Percentiles rank a stretch among this genome's conserved stretches.
phyloP scores from a whole-genome alignment of 2,797 vertebrate species.

The Schizopygopsis pylzovi region DNA sequence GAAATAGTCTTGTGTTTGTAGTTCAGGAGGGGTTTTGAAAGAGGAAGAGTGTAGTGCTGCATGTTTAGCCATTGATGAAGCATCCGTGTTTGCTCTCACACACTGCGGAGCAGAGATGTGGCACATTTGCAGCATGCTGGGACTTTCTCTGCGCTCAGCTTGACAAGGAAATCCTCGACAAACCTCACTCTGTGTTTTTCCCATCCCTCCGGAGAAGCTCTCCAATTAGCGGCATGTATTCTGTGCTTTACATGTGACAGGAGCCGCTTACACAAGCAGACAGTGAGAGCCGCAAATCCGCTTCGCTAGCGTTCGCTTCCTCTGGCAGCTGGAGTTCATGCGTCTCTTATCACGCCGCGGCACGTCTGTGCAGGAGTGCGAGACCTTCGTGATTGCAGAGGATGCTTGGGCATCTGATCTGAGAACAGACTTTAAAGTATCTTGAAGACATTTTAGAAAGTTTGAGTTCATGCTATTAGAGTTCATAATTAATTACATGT shows the following conservation, averaged over 20 bases:
- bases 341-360: conserved; percentile 52
- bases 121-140: too few relatives aligned
- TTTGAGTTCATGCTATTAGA: background rate
- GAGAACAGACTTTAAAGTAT: background rate
- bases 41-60: background rate
- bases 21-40: background rate
- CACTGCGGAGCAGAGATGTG: background rate
- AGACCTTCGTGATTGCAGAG: background rate
- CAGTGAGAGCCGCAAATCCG: conserved; percentile 52
- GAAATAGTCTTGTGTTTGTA: background rate
- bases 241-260: conserved; percentile 64
- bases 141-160: conserved; percentile 26
- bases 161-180: conserved; percentile 53
- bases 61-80: background rate
- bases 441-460: background rate
- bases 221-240: conserved; percentile 70
- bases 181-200: conserved; percentile 49
- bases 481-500: too few relatives aligned
- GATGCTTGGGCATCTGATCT: background rate
- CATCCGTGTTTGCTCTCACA: background rate
- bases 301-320: conserved; percentile 36
- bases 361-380: conserved; percentile 51
- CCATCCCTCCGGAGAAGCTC: conserved; percentile 63
- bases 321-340: conserved; percentile 51
- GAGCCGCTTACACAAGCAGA: conserved; percentile 60